A percentile compares a stretch with the other conserved stretches of the same genome.
Conservation (phyloP, 2,888 invertebrate genomes). For the Hirtodrosophila alboralis region DNA sequence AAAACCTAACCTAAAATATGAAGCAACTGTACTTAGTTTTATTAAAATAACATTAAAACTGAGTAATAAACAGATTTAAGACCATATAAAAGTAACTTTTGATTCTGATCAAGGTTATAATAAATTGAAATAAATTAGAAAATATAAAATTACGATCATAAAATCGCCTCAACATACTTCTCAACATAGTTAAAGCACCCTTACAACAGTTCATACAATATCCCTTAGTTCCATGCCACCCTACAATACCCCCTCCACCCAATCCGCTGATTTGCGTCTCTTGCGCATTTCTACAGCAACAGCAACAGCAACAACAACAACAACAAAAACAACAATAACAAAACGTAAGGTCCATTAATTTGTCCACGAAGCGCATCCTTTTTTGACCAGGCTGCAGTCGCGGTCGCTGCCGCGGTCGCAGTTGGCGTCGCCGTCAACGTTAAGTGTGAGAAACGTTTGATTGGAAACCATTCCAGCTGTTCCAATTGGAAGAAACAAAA, state of each 20-base stretch:
- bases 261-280: neutral
- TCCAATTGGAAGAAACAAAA: slow-evolving; percentile 54
- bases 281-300: slow-evolving; percentile 38
- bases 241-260: slow-evolving; percentile 4
- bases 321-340: slow-evolving; percentile 37
- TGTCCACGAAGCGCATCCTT: slow-evolving; percentile 68
- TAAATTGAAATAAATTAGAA: too few species aligned
- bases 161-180: too few species aligned
- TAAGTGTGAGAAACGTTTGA: slow-evolving; percentile 30
- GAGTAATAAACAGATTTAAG: too few species aligned
- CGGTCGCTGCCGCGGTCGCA: slow-evolving; percentile 10
- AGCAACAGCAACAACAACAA: too few species aligned
- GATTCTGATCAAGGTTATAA: too few species aligned
- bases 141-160: too few species aligned
- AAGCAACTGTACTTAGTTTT: too few species aligned
- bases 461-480: slow-evolving; percentile 35
- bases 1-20: too few species aligned
- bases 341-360: slow-evolving; percentile 61
- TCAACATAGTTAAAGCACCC: too few species aligned
- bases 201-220: slow-evolving; percentile 10
- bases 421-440: slow-evolving; percentile 8
- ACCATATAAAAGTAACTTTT: too few species aligned
- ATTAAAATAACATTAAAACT: too few species aligned
- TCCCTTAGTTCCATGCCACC: slow-evolving; percentile 37
- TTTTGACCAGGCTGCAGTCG: slow-evolving; percentile 30